Conservation (phyloP, 2,888 invertebrate genomes). For the Amphipyra berbera region DNA sequence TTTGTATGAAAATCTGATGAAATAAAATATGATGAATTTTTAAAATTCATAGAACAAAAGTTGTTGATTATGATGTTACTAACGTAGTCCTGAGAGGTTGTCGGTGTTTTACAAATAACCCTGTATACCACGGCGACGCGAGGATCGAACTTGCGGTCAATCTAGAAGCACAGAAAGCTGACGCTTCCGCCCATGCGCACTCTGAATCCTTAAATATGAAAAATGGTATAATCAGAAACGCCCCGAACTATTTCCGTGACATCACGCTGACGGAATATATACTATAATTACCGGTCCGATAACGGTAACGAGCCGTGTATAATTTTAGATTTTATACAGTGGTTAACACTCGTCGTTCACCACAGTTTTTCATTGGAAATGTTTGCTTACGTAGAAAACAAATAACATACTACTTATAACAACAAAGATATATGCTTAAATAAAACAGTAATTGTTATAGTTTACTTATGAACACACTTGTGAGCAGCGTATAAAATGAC, state of each 20-base stretch:
- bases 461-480: too few species aligned
- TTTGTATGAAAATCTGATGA: too few species aligned
- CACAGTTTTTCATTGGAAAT: conserved; percentile 20
- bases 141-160: background rate
- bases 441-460: too few species aligned
- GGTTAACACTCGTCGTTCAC: conserved; percentile 21
- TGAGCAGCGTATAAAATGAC: too few species aligned
- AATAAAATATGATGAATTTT: too few species aligned
- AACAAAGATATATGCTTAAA: too few species aligned
- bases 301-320: conserved; percentile 41
- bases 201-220: conserved; percentile 1
- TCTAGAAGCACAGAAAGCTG: background rate
- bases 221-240: conserved; percentile 16
- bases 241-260: conserved; percentile 16
- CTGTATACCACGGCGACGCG: background rate
- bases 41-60: too few species aligned
- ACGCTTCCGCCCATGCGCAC: background rate
- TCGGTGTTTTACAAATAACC: too few species aligned
- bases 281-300: conserved; percentile 38
- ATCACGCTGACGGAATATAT: conserved; percentile 16
- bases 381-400: conserved; percentile 1
- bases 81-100: too few species aligned
- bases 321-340: conserved; percentile 31
- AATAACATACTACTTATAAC: background rate
- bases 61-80: too few species aligned